These are phyloP conservation scores for Neodiprion lecontei DNA, from an alignment of 1,140 invertebrate genomes.

Conservation along the genomic window DNA sequence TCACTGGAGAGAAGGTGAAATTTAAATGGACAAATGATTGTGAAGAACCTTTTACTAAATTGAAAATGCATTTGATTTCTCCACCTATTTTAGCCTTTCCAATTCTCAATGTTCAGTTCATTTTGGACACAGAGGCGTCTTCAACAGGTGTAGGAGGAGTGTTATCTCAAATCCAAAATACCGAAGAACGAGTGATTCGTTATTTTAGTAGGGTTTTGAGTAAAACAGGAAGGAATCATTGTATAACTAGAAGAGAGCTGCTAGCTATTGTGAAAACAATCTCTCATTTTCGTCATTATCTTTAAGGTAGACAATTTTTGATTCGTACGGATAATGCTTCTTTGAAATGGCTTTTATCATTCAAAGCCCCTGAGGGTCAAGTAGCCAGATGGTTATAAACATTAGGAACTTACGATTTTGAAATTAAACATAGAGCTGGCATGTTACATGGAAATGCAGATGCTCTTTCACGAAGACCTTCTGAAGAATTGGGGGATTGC, in stretches of 20 bases:
- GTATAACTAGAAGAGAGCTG: no score
- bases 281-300: no score
- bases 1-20: background rate
- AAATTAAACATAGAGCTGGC: slow-evolving; percentile 25
- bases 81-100: background rate
- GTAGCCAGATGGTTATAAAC: slow-evolving; percentile 36
- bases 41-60: background rate
- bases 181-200: no score
- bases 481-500: background rate
- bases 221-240: no score
- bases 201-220: no score
- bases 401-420: slow-evolving; percentile 35
- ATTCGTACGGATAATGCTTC: slow-evolving; percentile 37
- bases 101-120: background rate
- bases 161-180: no score
- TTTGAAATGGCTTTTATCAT: slow-evolving; percentile 40
- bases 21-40: background rate
- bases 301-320: slow-evolving; percentile 28
- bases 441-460: background rate
- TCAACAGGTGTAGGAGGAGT: no score
- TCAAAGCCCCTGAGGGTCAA: slow-evolving; percentile 36
- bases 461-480: background rate
- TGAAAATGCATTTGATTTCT: background rate
- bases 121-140: background rate
- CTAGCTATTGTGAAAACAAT: no score